Base-by-base conservation (phyloP, 2,888 invertebrate genomes). In the Apodemia duryi region DNA sequence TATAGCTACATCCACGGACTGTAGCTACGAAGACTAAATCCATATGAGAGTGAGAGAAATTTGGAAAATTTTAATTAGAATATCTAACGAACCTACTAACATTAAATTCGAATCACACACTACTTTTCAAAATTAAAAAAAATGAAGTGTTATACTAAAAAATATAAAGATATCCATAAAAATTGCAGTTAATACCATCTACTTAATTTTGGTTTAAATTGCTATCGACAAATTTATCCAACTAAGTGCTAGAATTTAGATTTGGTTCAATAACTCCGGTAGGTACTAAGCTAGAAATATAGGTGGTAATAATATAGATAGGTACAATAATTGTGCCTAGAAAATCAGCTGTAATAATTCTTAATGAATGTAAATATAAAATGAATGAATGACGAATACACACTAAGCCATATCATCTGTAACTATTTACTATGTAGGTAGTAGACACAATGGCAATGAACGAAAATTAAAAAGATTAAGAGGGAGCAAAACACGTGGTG, bases 401-500 rank as follows among this genome's bases (percentile, higher is more conserved):
- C 32, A 60, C 57, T 35, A 35, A 32, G 32, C n/a, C 35, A 35
- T 60, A 60, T 60, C 57, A 32, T 32, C 57, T 32, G 57, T 13
- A 35, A 60, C 57, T 60, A 60, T 35, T 60, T 35, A 60, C 57
- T 60, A 60, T 60, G 60, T 60, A 60, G 60, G 60, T 32, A 60
- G 60, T 60, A 60, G 32, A 60, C 35, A 35, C 32, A 60, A 60
- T 60, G 13, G 52, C 66, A 67, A 64, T 69, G 68, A 66, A 72
- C 71, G 69, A 72, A 74, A 75, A 74, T 74, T 72, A 84, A 81
- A 82, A 80, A 81, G 57, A 60, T 60, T 60, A 60, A 60, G 82
- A 88, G 86, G 84, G 86, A 88, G 84, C 79, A 81, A 77, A 86
- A 82, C 88, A 88, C 88, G 85, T 89, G 88, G 85, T 88, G 87